Evolutionary conservation across 2,797 vertebrate genomes (phyloP).

Genomic region (Melanotaenia maccullochi): DNA sequence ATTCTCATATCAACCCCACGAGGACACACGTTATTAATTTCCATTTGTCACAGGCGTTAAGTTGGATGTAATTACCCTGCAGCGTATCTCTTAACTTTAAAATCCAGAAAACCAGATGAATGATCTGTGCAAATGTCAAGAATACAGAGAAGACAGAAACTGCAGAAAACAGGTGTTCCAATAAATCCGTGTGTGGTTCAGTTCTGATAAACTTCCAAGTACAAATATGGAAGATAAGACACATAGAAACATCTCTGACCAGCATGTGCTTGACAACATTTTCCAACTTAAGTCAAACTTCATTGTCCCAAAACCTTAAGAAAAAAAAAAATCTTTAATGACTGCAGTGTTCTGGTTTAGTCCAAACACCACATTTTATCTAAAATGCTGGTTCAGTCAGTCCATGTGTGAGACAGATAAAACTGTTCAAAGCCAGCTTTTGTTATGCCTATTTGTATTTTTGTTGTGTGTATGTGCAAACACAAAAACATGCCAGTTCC

Average conservation of each 20-base stretch:
- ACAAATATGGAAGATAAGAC: neutral
- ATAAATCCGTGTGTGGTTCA: neutral
- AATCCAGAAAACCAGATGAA: constrained; percentile 5
- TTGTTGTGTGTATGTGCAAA: constrained; percentile 65
- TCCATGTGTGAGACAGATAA: constrained; percentile 69
- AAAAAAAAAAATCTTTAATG: constrained; percentile 10
- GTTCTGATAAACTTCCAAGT: constrained; percentile 18
- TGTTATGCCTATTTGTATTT: constrained; percentile 64
- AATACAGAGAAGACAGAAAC: constrained; percentile 5
- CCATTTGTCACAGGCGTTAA: constrained; percentile 45
- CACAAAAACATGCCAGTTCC: constrained; percentile 64
- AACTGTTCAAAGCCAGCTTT: constrained; percentile 60
- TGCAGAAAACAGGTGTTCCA: constrained; percentile 2
- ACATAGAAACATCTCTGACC: neutral
- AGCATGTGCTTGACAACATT: constrained; percentile 1
- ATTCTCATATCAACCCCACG: constrained; percentile 38
- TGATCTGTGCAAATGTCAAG: constrained; percentile 18
- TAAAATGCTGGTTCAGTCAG: constrained; percentile 33
- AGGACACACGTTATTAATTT: constrained; percentile 44
- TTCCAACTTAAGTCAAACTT: constrained; percentile 26
- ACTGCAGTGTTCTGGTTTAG: constrained; percentile 19
- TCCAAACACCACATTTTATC: constrained; percentile 44
- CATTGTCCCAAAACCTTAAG: constrained; percentile 35
- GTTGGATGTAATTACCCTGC: constrained; percentile 43
- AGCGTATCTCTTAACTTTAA: constrained; percentile 26